Percentiles rank a stretch among this genome's conserved stretches.
Conservation (phyloP, 1,140 invertebrate genomes). For the Ephestia elutella region DNA sequence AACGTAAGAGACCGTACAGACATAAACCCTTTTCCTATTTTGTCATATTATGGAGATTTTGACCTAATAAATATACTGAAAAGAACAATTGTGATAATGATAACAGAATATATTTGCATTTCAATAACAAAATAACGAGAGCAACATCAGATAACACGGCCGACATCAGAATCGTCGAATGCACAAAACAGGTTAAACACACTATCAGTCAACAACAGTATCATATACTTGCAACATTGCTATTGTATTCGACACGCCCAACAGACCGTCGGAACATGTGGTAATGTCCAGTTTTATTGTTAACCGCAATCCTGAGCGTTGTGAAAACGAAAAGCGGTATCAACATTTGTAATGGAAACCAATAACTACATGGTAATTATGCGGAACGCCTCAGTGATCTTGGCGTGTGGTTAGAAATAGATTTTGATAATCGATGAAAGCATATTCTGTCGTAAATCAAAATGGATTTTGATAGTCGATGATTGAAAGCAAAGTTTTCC, state of each 20-base stretch:
- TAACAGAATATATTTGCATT: not conserved
- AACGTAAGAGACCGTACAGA: too few species aligned
- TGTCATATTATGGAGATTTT: too few species aligned
- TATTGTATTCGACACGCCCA: not conserved
- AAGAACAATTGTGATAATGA: too few species aligned
- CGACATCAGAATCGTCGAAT: not conserved
- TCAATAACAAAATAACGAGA: not conserved
- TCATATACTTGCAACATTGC: not conserved
- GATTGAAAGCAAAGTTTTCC: too few species aligned
- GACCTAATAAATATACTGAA: too few species aligned
- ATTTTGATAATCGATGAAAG: not conserved
- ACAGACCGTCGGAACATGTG: not conserved
- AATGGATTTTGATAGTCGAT: too few species aligned
- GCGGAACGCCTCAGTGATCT: not conserved
- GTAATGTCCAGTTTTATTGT: slow-evolving; percentile 3
- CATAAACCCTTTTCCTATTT: too few species aligned
- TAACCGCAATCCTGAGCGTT: not conserved
- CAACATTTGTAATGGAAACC: not conserved
- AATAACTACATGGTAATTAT: not conserved
- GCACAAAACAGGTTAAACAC: not conserved
- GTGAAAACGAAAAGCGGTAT: not conserved
- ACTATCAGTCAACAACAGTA: not conserved
- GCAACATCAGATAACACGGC: not conserved
- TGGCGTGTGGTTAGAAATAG: not conserved
- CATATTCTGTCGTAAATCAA: too few species aligned